A percentile compares a stretch with the other conserved stretches of the same genome.
Conservation (phyloP, 2,113 vertebrate genomes). For the Ophiodon elongatus region DNA sequence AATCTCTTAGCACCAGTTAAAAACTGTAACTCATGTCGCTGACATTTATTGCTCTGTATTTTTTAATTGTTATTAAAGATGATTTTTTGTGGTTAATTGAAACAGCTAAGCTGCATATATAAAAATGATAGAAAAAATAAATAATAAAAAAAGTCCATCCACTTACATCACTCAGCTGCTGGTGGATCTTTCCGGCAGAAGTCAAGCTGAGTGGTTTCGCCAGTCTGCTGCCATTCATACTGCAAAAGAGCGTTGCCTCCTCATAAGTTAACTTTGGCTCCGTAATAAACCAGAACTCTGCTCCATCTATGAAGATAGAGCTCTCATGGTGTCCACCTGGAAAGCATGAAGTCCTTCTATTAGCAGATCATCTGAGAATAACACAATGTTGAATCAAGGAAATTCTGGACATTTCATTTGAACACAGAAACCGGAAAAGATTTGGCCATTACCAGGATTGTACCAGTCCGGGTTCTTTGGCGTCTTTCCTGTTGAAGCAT, state of each 20-base stretch:
- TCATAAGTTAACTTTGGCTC: slow-evolving; percentile 85
- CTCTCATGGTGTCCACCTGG: slow-evolving; percentile 87
- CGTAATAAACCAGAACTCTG: slow-evolving; percentile 94
- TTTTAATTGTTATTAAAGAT: background rate
- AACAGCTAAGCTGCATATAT: background rate
- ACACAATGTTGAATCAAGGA: background rate
- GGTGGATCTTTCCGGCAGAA: slow-evolving; percentile 74
- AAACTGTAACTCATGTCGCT: background rate
- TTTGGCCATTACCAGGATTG: slow-evolving; percentile 88
- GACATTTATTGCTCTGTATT: background rate
- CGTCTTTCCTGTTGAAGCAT: slow-evolving; percentile 83
- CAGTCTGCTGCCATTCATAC: slow-evolving; percentile 86
- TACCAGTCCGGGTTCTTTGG: slow-evolving; percentile 92
- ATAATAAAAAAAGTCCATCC: background rate
- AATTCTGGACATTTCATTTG: background rate
- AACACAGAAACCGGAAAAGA: background rate
- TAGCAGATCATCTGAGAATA: background rate
- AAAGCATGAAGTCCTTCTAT: slow-evolving; percentile 3
- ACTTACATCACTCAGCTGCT: slow-evolving; percentile 62
- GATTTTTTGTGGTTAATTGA: background rate
- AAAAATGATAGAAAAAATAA: too few relatives aligned
- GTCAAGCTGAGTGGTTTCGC: slow-evolving; percentile 80
- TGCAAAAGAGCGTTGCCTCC: slow-evolving; percentile 90
- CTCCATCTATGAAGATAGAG: slow-evolving; percentile 87
- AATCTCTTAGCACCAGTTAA: background rate